Evolutionary conservation across 1,140 invertebrate genomes (phyloP), one percentile per base, ranked within the genome.

Genomic region (Meloidogyne chitwoodi): DNA sequence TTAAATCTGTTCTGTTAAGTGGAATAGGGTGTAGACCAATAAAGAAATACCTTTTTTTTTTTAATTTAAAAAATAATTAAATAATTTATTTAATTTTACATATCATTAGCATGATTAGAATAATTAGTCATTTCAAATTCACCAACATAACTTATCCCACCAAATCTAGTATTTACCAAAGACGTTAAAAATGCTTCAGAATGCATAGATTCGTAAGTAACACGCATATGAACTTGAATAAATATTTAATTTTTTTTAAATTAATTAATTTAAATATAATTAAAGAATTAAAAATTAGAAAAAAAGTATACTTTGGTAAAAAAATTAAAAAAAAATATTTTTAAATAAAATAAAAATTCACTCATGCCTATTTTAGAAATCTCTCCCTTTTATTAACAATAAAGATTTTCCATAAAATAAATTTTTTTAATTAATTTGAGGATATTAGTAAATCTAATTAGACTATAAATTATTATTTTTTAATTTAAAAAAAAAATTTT

Each of bases 201-300:
- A 56, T 82, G 80, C n/a, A 82, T 22, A 8, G 78, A 31, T 27
- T 79, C 78, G 19, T 29, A 44, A 27, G n/a, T 38, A 19, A 79
- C 64, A 27, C 61, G 73, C 48, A 73, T 65, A 63, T 78, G 31
- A 19, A 26, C 75, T 75, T 1, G 8, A 75, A 75, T 16, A 10
- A 22, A 6, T 8, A 24, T 22, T 63, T 26, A 56, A 24, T 0
- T n/a, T 74, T 26, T 70, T 34, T 38, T 14, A 16, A 27, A 10
- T 74, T 70, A 10, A 8, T 22, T n/a, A n/a, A n/a, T n/a, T n/a
- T n/a, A n/a, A n/a, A n/a, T n/a, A n/a, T n/a, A n/a, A n/a, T n/a
- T n/a, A 26, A 27, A 29, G 8, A 64, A 27, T 44, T 34, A 34
- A 16, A 38, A 8, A 2, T 48, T 2, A 31, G 6, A 31, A 6